Evolutionary conservation across 2,888 invertebrate species (phyloP), one percentile per base, ranked within the genome.

Genomic region (Theretra japonica): DNA sequence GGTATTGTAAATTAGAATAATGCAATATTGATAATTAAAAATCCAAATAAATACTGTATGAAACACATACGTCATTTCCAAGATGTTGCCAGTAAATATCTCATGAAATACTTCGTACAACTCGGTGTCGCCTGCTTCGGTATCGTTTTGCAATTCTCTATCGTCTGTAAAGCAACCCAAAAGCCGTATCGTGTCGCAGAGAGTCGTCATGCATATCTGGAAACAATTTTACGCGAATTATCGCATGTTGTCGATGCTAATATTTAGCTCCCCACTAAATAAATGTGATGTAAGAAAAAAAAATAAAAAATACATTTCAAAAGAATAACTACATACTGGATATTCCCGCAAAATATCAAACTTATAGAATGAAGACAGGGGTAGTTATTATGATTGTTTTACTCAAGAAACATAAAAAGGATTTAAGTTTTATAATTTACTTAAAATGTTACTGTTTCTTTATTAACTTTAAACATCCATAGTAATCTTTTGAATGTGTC

Each of bases 141-240:
- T 85, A 74, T 94, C 95, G 72, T 88, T 88, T 73, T 86, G 88
- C 41, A 95, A 77, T 73, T 95, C 95, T 1, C 92, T 93, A 72
- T 94, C 94, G 28, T 89, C 87, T 0, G 94, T 93, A 82, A 99
- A 99, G 90, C 99, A 99, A 5, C 99, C 99, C 69, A 99, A 94
- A 59, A 98, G 94, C 23, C 99, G 95, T 69, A 99, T 95, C 0
- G 99, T 98, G 86, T 99, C 98, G 83, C 98, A 98, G 28, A 99
- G 94, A 79, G 98, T 99, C 59, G 98, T 98, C 91, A 97, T 97
- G 83, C 99, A 98, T 76, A 99, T 98, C 97, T 97, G 86, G 58
- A 84, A 88, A 19, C 15, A 65, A 68, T 59, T 41, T 25, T 17
- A 56, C 15, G 0, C 17, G 33, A 3, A 41, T 41, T 17, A 30